Evolutionary conservation across 2,888 invertebrate genomes (phyloP).

Genomic region (Apocheima hispidaria): DNA sequence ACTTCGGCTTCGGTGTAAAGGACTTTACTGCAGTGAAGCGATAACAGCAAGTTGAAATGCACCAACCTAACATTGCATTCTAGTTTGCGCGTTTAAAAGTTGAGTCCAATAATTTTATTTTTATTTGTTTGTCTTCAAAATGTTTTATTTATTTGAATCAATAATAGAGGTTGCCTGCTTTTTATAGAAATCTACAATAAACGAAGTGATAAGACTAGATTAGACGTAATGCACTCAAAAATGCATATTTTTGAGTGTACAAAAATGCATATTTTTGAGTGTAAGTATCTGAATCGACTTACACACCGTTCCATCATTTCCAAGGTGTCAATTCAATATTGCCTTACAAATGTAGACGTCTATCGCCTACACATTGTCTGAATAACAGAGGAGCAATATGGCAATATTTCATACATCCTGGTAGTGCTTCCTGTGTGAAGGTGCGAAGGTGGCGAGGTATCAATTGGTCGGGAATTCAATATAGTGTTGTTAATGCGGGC

Average conservation of each 20-base stretch:
- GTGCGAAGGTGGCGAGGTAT: constrained; percentile 66
- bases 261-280: not conserved
- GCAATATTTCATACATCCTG: constrained; percentile 63
- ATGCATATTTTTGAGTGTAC: too few relatives aligned
- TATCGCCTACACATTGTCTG: constrained; percentile 33
- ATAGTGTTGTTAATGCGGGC: constrained; percentile 68
- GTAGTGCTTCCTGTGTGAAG: constrained; percentile 67
- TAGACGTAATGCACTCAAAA: too few relatives aligned
- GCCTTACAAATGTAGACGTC: constrained; percentile 18
- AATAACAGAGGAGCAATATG: constrained; percentile 49
- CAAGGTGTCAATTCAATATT: constrained; percentile 18
- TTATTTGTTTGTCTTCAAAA: not conserved
- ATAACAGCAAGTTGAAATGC: constrained; percentile 5
- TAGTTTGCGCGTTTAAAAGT: not conserved
- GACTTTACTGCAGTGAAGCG: constrained; percentile 35
- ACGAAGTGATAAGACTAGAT: too few relatives aligned
- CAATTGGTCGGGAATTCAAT: constrained; percentile 80
- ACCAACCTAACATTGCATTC: not conserved
- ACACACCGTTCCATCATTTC: not conserved
- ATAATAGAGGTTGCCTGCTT: too few relatives aligned
- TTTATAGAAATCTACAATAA: too few relatives aligned
- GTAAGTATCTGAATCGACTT: constrained; percentile 8
- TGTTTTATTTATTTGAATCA: too few relatives aligned
- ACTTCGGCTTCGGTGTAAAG: constrained; percentile 56
- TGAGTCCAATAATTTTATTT: not conserved